Base-by-base conservation (phyloP, 2,797 vertebrate genomes). In the Cephalopachus bancanus region DNA sequence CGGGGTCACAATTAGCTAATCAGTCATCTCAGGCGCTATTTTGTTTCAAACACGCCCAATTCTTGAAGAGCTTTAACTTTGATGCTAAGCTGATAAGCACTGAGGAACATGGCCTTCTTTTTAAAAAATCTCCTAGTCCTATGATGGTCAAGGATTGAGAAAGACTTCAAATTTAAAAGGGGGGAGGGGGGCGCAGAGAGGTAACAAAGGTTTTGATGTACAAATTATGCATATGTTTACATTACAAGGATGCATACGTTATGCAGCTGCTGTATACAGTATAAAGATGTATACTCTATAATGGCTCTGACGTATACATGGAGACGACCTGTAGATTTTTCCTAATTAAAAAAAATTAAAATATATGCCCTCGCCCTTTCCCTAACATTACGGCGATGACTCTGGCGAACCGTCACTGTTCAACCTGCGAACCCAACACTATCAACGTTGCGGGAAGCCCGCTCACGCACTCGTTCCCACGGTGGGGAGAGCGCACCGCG, bases 31-130 rank as follows among this genome's bases (percentile, higher is more conserved):
- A 2, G 1, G 57, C n/a, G 12, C 44, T 4, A 0, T 6, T 26
- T 1, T 1, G 20, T 19, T 49, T 20, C 60, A 12, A 1, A n/a
- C 5, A 5, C 0, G 4, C 6, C 26, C 20, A 2, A 20, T 30
- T n/a, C 44, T 57, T 3, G 22, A n/a, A 11, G 3, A 55, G 65
- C 51, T 2, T 75, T 51, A 2, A 2, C 57, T 75, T 30, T 8
- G 53, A 71, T 10, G 17, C 16, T 20, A 2, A 80, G 17, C 26
- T 3, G 37, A 1, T 5, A 3, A 51, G 5, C 19, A 0, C 22
- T 2, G 22, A 24, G 37, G 51, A 30, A 22, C 57, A 3, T 0
- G 5, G 9, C 51, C 15, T 2, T 55, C 67, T 65, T 20, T 22
- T 15, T 37, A 37, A 37, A 37, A 37, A 37, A 7, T 57, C n/a